phyloP scores from a whole-genome alignment of 2,888 invertebrate genomes.

The Heliconius hortense region DNA sequence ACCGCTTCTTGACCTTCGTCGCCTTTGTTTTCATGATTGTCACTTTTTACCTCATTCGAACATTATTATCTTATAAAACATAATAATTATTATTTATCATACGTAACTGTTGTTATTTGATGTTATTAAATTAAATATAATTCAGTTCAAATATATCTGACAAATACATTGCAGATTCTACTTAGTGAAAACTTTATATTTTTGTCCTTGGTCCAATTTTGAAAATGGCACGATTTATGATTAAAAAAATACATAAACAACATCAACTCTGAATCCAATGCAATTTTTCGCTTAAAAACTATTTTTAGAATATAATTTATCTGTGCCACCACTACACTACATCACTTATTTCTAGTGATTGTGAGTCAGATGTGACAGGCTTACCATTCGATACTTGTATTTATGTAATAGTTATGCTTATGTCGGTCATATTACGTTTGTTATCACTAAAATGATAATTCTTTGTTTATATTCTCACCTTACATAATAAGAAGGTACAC shows the following conservation, averaged over 20 bases:
- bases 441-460: slow-evolving; percentile 24
- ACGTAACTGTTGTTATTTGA: neutral
- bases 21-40: slow-evolving; percentile 16
- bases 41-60: slow-evolving; percentile 3
- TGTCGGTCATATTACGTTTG: slow-evolving; percentile 25
- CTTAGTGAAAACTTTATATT: neutral
- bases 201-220: neutral
- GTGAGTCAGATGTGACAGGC: slow-evolving; percentile 25
- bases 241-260: neutral
- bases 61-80: slow-evolving; percentile 4
- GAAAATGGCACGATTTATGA: neutral
- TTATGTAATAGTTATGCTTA: slow-evolving; percentile 23
- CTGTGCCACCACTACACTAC: slow-evolving; percentile 18
- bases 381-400: slow-evolving; percentile 15
- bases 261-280: neutral
- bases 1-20: slow-evolving; percentile 10
- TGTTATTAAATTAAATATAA: neutral
- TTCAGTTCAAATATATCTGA: neutral
- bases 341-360: slow-evolving; percentile 23
- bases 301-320: slow-evolving; percentile 15
- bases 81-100: slow-evolving; percentile 1
- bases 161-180: neutral
- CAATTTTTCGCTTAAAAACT: neutral
- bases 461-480: slow-evolving; percentile 1
- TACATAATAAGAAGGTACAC: neutral